A percentile compares a stretch with the other conserved stretches of the same genome.
Evolutionary conservation across 2,113 vertebrate genomes (phyloP).

Genomic region (Chitala chitala): DNA sequence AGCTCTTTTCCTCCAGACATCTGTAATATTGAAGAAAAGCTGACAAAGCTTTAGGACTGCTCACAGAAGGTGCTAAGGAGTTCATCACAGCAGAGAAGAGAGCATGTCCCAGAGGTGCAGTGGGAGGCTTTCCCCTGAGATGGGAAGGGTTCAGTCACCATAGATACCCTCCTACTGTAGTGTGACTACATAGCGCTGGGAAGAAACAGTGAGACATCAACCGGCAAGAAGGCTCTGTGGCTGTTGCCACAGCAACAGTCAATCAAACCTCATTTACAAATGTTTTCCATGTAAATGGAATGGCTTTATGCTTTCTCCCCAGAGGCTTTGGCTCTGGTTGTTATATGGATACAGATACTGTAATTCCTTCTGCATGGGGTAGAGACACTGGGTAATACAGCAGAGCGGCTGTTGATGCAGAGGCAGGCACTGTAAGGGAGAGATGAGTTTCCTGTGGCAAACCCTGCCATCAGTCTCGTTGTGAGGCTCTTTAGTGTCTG

Average conservation of each 20-base stretch:
- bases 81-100: background rate
- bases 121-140: background rate
- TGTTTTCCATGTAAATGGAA: background rate
- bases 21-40: background rate
- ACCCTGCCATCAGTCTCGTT: too few species aligned
- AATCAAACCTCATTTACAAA: background rate
- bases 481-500: background rate
- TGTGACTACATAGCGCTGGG: background rate
- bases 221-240: too few species aligned
- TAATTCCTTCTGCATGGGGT: too few species aligned
- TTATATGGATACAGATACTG: background rate
- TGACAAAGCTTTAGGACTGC: background rate
- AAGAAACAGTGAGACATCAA: background rate
- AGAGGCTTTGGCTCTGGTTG: background rate
- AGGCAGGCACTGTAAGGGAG: too few species aligned
- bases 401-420: background rate
- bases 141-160: too few species aligned
- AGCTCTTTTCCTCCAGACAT: background rate
- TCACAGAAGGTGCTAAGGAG: background rate
- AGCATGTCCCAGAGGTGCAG: background rate
- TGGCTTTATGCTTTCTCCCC: background rate
- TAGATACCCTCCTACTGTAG: background rate
- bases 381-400: background rate
- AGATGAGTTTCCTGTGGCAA: too few species aligned
- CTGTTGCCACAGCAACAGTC: background rate